Base-by-base conservation (phyloP, 2,888 invertebrate species). In the Trissolcus brochymenae region DNA sequence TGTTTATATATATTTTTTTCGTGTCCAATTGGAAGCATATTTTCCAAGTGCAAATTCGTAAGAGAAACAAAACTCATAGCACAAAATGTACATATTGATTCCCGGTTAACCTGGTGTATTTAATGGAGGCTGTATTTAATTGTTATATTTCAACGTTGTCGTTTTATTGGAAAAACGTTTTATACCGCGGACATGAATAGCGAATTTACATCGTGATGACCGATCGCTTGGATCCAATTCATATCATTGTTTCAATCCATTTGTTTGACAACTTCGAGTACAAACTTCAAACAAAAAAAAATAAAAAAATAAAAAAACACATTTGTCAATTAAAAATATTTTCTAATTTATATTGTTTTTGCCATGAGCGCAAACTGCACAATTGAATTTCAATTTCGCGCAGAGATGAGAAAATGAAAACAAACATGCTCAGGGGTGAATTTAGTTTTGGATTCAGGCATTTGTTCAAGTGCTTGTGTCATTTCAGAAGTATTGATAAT, bases 81-180 rank as follows among this genome's bases (percentile, higher is more conserved):
- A 72, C 76, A 76, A 76, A 67, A 70, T 50, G 59, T 74, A 68
- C 21, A 68, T 76, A 50, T 51, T 35, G 19, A 65, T 76, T 76
- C 65, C 35, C 65, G 59, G 21, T 76, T 70, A 70, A 17, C 60
- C 60, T 65, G 57, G 21, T 9, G 60, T 54, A 56, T 72, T 60
- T 59, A 72, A 59, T 65, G 57, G 59, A 43, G 59, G 72, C 72
- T 67, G 76, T 76, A 76, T 72, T 35, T 72, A 72, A 62, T 72
- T 72, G 72, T 72, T 76, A 72, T 76, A 72, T 72, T 76, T 76
- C 67, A 57, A 76, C 59, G 71, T 76, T 72, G 64, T 67, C 25
- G 59, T 76, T 72, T 76, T 76, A 76, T 72, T 76, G 50, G 62
- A 72, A 40, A 53, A 35, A 50, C 67, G 66, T 62, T 76, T 72